Base-by-base conservation (phyloP, 2,797 vertebrate species). In the Ctenopoma kingsleyae region DNA sequence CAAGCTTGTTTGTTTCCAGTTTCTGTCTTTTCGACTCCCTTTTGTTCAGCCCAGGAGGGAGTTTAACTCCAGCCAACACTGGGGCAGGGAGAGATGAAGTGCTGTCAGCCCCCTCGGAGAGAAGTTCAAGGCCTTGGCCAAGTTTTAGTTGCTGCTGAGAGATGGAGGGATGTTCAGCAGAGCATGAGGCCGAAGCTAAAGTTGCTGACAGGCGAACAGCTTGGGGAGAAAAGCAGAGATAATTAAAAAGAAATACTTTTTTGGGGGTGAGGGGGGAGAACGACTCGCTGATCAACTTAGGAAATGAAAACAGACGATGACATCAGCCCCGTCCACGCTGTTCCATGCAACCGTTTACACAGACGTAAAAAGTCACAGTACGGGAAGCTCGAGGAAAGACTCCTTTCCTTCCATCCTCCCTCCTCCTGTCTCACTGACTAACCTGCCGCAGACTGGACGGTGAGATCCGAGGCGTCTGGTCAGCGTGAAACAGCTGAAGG, bases 171-270 rank as follows among this genome's bases (percentile, higher is more conserved):
- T 89, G 91, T 64, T 91, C 91, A 93, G 79, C 78, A 60, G 91
- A 92, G 90, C 92, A 78, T 91, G 90, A 81, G 84, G 87, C 85
- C 54, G 85, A 58, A 87, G 81, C 85, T 82, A 23, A 81, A 85
- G 77, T 71, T 83, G 82, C 91, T 93, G 93, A 93, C 91, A 89
- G 92, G 84, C 82, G 55, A 89, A 83, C 80, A 74, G 85, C 85
- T 89, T 19, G 67, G 78, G 80, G 84, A 84, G 80, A 67, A 87
- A 82, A 88, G 86, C 80, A 80, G 62, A 80, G 58, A 80, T 86
- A 86, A 88, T 89, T 91, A 86, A 90, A 87, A 74, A 84, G 61
- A 82, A 86, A 84, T 58, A 78, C 50, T 78, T 49, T 64, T 61
- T 36, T 35, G 83, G 82, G 38, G 47, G 54, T 6, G 27, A 30